A percentile compares a stretch with the other conserved stretches of the same genome.
Evolutionary conservation across 1,140 invertebrate species (phyloP).

Genomic region (Asobara japonica): DNA sequence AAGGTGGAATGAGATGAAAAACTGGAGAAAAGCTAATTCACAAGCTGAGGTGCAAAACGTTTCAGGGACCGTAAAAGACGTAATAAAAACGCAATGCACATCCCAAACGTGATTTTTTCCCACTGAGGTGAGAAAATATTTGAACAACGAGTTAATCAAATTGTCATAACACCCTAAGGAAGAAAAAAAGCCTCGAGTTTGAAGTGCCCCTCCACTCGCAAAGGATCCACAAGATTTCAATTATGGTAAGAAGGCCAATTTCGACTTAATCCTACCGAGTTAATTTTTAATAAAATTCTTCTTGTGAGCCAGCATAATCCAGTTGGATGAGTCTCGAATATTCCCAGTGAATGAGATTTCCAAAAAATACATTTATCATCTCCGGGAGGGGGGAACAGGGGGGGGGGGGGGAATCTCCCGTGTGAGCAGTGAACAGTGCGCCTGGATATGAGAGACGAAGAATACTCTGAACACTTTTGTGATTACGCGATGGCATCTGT

Average conservation of each 20-base stretch:
- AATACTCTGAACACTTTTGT: background rate
- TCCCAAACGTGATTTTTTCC: background rate
- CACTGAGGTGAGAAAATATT: background rate
- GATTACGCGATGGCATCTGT: background rate
- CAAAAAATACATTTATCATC: background rate
- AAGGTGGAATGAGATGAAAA: background rate
- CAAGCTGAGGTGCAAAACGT: too few species aligned
- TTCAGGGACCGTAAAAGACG: too few species aligned
- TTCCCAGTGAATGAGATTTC: background rate
- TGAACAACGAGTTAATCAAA: background rate
- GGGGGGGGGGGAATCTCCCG: too few species aligned
- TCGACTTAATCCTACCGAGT: conserved; percentile 41
- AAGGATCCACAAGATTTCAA: conserved; percentile 34
- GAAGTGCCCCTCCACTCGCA: background rate
- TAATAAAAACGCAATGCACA: background rate
- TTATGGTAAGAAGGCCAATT: conserved; percentile 50
- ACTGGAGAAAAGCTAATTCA: too few species aligned
- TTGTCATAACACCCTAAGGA: background rate
- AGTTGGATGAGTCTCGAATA: conserved; percentile 41
- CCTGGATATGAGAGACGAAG: background rate
- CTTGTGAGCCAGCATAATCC: background rate
- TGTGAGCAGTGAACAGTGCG: too few species aligned
- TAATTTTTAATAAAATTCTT: conserved; percentile 44
- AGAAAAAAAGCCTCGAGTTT: background rate
- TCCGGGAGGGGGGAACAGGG: background rate